Evolutionary conservation across 2,888 invertebrate genomes (phyloP), one percentile per base, ranked within the genome.

Genomic region (Tetragonula carbonaria): DNA sequence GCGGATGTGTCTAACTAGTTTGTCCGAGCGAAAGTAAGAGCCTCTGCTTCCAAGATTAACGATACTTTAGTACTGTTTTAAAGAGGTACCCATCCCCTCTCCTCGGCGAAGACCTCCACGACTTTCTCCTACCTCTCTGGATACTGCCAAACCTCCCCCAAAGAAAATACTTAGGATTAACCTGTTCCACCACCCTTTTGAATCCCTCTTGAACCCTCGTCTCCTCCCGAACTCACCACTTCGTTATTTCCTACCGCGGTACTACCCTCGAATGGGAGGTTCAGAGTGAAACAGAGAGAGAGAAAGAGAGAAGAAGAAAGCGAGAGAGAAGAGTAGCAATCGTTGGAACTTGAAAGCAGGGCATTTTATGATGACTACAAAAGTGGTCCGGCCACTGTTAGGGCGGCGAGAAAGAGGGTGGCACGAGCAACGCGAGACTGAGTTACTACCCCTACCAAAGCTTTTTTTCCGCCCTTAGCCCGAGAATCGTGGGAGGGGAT

Each of bases 61-160:
- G 94, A 93, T 93, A 94, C 94, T 94, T 94, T 92, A 92, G 91
- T 91, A 87, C 93, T 93, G 93, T 94, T 94, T 93, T 94, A 94
- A 93, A 93, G 93, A 93, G 92, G 84, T 87, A 78, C 76, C 75
- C 82, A 89, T 70, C 87, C 82, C 86, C 80, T 45, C 45, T 8
- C 45, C 87, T 78, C 57, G 8, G 14, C 28, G n/a, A 8, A 28
- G 28, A 65, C 72, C 85, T 81, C 81, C 66, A 38, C 74, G 70
- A 71, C 78, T 78, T 74, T 82, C 81, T 78, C 63, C 82, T 77
- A 53, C 65, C 75, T 57, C 63, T 71, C 45, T 45, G 45, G 85
- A 76, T 76, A 70, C 78, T 79, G 74, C 82, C 81, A 73, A 81
- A 45, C 82, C 80, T 87, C 82, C 68, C 55, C 23, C 53, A 8